Percentiles rank a stretch among this genome's conserved stretches.
These are phyloP conservation scores for Agriotes lineatus DNA, from an alignment of 2,888 invertebrate genomes.

Conservation along the genomic window DNA sequence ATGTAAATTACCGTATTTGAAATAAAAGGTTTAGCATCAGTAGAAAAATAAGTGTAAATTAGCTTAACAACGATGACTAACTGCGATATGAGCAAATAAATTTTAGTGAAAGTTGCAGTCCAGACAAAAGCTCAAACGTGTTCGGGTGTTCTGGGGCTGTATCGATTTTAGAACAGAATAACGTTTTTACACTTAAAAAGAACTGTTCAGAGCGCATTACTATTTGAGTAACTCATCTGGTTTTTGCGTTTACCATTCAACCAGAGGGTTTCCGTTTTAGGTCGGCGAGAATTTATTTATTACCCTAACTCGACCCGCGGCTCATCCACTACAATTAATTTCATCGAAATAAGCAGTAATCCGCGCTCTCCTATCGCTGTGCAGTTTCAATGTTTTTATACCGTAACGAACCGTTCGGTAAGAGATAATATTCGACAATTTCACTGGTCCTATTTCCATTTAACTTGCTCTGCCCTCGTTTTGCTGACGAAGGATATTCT, in stretches of 20 bases:
- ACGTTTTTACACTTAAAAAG: background rate
- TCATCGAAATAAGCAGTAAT: slow-evolving; percentile 27
- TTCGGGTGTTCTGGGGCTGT: too few species aligned
- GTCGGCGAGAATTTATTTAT: slow-evolving; percentile 24
- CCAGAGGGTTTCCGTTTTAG: slow-evolving; percentile 13
- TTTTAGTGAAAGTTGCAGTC: too few species aligned
- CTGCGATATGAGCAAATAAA: too few species aligned
- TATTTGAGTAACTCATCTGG: background rate
- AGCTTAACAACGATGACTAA: too few species aligned
- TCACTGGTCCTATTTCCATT: slow-evolving; percentile 12
- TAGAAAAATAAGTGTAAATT: too few species aligned
- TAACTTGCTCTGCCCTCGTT: slow-evolving; percentile 2
- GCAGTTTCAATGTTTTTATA: slow-evolving; percentile 15
- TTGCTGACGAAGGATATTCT: slow-evolving; percentile 11
- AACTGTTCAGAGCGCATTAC: background rate
- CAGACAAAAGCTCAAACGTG: too few species aligned
- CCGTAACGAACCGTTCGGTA: background rate
- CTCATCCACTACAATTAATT: slow-evolving; percentile 29
- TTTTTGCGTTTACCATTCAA: slow-evolving; percentile 8
- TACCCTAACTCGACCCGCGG: slow-evolving; percentile 23
- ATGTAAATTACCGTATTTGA: too few species aligned
- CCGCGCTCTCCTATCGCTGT: slow-evolving; percentile 12
- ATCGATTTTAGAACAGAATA: background rate
- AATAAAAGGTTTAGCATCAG: too few species aligned
- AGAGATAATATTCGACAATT: slow-evolving; percentile 23